A percentile compares a stretch with the other conserved stretches of the same genome.
phyloP scores from a whole-genome alignment of 2,797 vertebrate species.

The Peromyscus eremicus region DNA sequence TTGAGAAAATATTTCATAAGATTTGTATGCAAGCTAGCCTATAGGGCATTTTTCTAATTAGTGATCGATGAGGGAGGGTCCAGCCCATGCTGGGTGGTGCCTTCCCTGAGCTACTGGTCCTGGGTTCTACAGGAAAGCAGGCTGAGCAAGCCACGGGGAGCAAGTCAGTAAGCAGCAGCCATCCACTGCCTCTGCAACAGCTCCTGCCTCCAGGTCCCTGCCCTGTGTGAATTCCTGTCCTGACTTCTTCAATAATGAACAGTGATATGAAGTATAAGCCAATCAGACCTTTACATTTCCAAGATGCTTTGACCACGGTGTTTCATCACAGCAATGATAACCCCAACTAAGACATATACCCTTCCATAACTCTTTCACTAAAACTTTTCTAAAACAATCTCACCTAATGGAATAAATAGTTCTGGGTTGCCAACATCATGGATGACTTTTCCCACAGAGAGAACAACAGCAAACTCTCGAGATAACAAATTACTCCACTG shows the following conservation, averaged over 20 bases:
- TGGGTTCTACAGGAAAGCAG: background rate
- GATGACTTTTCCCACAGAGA: background rate
- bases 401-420: background rate
- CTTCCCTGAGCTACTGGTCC: background rate
- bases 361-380: background rate
- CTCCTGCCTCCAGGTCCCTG: background rate
- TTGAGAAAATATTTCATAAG: background rate
- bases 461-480: background rate
- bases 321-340: background rate
- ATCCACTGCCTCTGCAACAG: too few relatives aligned
- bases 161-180: background rate
- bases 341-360: background rate
- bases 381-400: constrained; percentile 25
- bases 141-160: background rate
- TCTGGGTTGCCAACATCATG: background rate
- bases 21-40: background rate
- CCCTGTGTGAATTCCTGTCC: background rate
- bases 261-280: background rate
- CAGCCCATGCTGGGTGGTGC: background rate
- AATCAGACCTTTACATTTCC: background rate
- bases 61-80: background rate
- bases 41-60: background rate
- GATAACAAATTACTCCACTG: background rate
- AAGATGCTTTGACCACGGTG: background rate
- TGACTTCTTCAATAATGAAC: background rate